Evolutionary conservation across 2,888 invertebrate genomes (phyloP), one percentile per base, ranked within the genome.

Genomic region (Chydorus sphaericus): DNA sequence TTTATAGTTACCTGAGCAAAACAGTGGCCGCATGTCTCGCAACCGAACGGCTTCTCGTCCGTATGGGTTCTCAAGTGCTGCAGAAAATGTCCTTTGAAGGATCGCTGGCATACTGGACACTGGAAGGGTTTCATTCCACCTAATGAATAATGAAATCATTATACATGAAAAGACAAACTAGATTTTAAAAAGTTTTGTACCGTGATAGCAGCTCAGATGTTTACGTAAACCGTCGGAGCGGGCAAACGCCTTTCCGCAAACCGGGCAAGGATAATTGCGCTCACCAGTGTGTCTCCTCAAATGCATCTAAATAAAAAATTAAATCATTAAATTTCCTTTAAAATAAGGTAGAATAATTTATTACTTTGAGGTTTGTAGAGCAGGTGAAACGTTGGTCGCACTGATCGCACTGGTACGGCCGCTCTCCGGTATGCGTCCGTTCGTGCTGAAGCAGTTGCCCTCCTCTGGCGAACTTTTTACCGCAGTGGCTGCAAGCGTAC

Each of bases 61-160:
- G 78, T 78, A 69, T 89, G 89, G 0, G 82, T 83, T 38, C 87
- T 76, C 80, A 89, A 80, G 66, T 89, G 89, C 64, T 85, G 85
- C 18, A 83, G 78, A 60, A 88, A 71, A 66, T 87, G 88, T 0
- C 87, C 86, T 65, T 85, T 86, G 59, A 88, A 77, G 48, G 78
- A 78, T 65, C 87, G 85, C 63, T 83, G 81, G 67, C 89, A 90
- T 57, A 89, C 78, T 2, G 81, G 78, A 68, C 89, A 90, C 61
- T 83, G 79, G 63, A 86, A 83, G 26, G 83, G 80, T 61, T 81
- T 80, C 2, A 80, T 72, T 56, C 85, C 85, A 30, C n/a, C n/a
- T n/a, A n/a, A n/a, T n/a, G n/a, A n/a, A n/a, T n/a, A n/a, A n/a
- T n/a, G n/a, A n/a, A n/a, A n/a, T n/a, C n/a, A n/a, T n/a, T n/a